Conservation (phyloP, 2,113 vertebrate genomes). For the Carassius auratus region DNA sequence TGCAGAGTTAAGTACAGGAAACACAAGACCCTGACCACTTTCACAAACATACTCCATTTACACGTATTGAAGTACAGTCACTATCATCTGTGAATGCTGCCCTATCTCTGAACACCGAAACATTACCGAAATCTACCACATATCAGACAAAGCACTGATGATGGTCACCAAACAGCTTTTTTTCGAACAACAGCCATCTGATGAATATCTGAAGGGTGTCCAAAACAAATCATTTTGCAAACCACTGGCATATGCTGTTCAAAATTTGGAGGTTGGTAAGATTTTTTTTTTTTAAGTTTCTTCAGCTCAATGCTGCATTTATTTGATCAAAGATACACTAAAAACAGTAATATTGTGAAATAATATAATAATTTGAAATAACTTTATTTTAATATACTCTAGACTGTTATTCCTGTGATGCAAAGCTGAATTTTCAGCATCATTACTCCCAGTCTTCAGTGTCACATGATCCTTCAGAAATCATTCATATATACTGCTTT, state of each 20-base stretch:
- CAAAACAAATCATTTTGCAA: not conserved
- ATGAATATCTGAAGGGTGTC: not conserved
- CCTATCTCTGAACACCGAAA: slow-evolving; percentile 64
- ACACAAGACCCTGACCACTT: slow-evolving; percentile 72
- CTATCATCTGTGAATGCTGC: slow-evolving; percentile 67
- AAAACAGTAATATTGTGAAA: not conserved
- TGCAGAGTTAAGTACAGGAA: slow-evolving; percentile 67
- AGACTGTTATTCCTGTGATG: not conserved
- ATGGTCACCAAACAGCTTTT: slow-evolving; percentile 36
- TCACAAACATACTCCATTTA: slow-evolving; percentile 73
- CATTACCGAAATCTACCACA: slow-evolving; percentile 49
- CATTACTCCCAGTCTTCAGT: not conserved
- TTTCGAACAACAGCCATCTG: slow-evolving; percentile 19
- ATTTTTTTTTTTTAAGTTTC: not conserved
- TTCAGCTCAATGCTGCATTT: not conserved
- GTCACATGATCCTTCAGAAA: not conserved
- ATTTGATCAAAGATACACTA: slow-evolving; percentile 1
- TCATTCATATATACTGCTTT: not conserved
- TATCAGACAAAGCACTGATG: slow-evolving; percentile 48
- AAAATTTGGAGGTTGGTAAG: not conserved
- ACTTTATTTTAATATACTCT: not conserved
- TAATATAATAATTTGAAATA: not conserved
- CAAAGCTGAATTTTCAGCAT: not conserved
- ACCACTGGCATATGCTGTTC: not conserved
- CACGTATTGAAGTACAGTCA: slow-evolving; percentile 73